phyloP scores from a whole-genome alignment of 2,888 invertebrate genomes.

The Plebejus anna region DNA sequence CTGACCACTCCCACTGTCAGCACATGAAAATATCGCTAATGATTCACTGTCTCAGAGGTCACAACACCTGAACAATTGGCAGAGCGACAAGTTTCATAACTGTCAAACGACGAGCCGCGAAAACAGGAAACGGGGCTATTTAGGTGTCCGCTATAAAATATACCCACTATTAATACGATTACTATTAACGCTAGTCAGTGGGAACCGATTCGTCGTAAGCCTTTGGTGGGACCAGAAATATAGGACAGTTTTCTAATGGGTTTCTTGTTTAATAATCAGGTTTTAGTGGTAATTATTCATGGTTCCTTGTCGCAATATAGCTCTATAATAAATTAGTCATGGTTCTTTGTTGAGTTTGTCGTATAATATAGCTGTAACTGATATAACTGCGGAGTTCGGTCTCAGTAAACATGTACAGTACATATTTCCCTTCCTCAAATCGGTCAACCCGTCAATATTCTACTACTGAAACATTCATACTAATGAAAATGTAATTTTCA shows the following conservation, averaged over 20 bases:
- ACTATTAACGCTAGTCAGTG: slow-evolving; percentile 29
- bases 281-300: background rate
- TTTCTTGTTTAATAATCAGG: background rate
- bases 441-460: too few relatives aligned
- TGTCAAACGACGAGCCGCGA: slow-evolving; percentile 50
- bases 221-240: background rate
- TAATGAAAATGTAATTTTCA: too few relatives aligned
- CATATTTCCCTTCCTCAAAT: too few relatives aligned
- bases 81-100: slow-evolving; percentile 71
- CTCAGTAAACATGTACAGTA: too few relatives aligned
- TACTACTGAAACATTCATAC: too few relatives aligned
- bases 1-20: slow-evolving; percentile 18
- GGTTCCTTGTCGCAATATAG: too few relatives aligned
- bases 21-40: slow-evolving; percentile 37
- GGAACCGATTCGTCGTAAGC: background rate
- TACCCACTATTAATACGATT: slow-evolving; percentile 30
- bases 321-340: background rate
- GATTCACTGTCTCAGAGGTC: slow-evolving; percentile 56
- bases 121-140: slow-evolving; percentile 73
- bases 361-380: background rate
- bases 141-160: slow-evolving; percentile 49
- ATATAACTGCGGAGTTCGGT: too few relatives aligned
- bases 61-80: slow-evolving; percentile 72
- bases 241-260: background rate
- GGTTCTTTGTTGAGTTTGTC: background rate